Evolutionary conservation across 2,888 invertebrate species (phyloP).

Genomic region (Imbricaverruca yamaguchii): DNA sequence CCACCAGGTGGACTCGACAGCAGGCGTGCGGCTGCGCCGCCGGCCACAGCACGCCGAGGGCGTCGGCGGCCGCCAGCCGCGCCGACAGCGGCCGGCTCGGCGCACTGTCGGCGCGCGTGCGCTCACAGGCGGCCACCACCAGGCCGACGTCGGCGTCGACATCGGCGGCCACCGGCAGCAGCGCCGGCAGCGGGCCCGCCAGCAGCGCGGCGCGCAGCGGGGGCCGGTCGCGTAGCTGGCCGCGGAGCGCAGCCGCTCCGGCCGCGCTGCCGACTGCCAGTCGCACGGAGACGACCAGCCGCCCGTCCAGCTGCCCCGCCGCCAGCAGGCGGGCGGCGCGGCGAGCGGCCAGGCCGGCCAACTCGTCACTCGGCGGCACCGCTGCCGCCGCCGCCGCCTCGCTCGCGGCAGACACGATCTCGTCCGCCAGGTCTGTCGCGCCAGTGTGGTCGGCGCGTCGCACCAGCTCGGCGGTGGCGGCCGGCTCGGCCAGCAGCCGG

Average conservation of each 20-base stretch:
- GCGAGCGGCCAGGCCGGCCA: not conserved
- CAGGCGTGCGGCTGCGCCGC: constrained; percentile 27
- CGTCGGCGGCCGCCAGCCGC: not conserved
- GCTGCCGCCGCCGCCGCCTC: not conserved
- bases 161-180: constrained; percentile 43
- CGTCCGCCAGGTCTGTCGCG: not conserved
- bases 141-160: constrained; percentile 46
- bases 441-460: not conserved
- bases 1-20: constrained; percentile 41
- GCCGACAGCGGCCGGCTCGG: too few species aligned
- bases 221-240: constrained; percentile 41
- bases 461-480: too few species aligned
- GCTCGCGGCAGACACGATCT: not conserved
- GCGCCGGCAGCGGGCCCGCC: constrained; percentile 42
- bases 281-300: constrained; percentile 45
- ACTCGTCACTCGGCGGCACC: constrained; percentile 13
- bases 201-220: constrained; percentile 43
- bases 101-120: constrained; percentile 36
- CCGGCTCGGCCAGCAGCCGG: too few species aligned
- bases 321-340: not conserved
- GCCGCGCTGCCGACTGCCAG: constrained; percentile 43
- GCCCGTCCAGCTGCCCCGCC: constrained; percentile 41
- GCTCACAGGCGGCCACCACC: constrained; percentile 43
- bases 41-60: constrained; percentile 24
- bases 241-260: constrained; percentile 42